Evolutionary conservation across 37 sponge, comb jelly and placozoan genomes (phyloP), one percentile per base, ranked within the genome.

Genomic region (Halichondria panicea): DNA sequence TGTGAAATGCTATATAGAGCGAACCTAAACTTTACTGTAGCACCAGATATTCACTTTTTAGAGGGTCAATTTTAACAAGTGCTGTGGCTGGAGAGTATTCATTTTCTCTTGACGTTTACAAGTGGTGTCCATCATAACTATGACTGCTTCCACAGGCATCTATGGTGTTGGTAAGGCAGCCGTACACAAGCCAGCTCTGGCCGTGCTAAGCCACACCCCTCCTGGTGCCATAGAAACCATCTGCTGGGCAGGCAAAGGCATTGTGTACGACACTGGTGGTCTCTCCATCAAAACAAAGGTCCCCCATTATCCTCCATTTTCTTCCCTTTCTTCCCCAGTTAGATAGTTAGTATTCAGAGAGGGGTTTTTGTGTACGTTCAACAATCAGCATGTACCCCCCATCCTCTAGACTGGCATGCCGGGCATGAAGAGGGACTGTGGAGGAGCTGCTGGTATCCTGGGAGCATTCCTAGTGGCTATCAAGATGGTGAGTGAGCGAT

Each of bases 361-460:
- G n/a, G n/a, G n/a, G n/a, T n/a, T n/a, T n/a, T n/a, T 22, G 28
- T 61, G 9, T 12, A 30, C 11, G 63, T 61, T 19, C 3, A 30
- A 8, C 13, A 1, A 48, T 48, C 52, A 18, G 52, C 13, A 48
- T 11, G 52, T 68, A 46, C 56, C 22, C 42, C 56, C 30, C 34
- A 18, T 87, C 28, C 9, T 74, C 34, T 42, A 93, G 92, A 75
- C 55, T 21, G 45, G 34, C 59, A 98, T 98, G 99, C 88, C 88
- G 21, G 99, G 99, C 0, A 98, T 98, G 99, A 98, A 98, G 92
- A 84, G 96, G 31, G 99, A 98, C 76, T 98, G 99, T 86, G 99
- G 99, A 33, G 99, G 99, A 28, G 99, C 99, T 32, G 99, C 99
- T 60, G 99, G 83, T 32, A 91, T 98, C 43, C 75, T 98, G 31